Evolutionary conservation across 2,797 vertebrate genomes (phyloP), one percentile per base, ranked within the genome.

Genomic region (Coracias cyanogaster): DNA sequence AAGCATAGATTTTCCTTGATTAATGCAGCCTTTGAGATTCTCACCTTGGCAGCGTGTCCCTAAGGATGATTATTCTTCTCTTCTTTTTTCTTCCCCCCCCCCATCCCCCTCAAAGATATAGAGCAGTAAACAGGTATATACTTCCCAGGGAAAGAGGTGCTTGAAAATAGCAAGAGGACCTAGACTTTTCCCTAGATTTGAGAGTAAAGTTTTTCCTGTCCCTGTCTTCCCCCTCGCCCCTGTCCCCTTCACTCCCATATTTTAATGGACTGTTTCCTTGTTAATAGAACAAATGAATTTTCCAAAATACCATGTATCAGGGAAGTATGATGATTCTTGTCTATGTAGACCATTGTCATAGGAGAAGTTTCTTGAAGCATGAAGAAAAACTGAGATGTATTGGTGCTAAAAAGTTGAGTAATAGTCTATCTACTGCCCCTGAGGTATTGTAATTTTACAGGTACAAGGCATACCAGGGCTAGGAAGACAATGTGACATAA

Each of bases 1-100:
- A 97, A 97, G 78, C 79, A 61, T 61, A 81, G 94, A 95, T 94
- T 83, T 96, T 97, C 52, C 83, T 83, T 96, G 96, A 97, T 98
- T 97, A 97, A 94, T 88, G 71, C 78, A 96, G 83, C 66, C 89
- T 95, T 96, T 94, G 79, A 94, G 89, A 82, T 74, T 95, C 84
- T 90, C 43, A 92, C 39, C 91, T 93, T 95, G 88, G 72, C 85
- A 95, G 79, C 28, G 28, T 52, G 28, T 92, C 87, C 51, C 72
- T 66, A 69, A 92, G 92, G 87, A 88, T 79, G 87, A 88, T 79
- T 65, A 2, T 62, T 85, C 37, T 37, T 37, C 8, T 37, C 37
- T 58, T 62, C 18, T 79, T 65, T 70, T 39, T 33, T 12, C 3
- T 29, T 8, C 31, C 8, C 5, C 7, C 3, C 6, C 55, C 55